Evolutionary conservation across 2,797 vertebrate genomes (phyloP).

Genomic region (Syndactyla subalaris): DNA sequence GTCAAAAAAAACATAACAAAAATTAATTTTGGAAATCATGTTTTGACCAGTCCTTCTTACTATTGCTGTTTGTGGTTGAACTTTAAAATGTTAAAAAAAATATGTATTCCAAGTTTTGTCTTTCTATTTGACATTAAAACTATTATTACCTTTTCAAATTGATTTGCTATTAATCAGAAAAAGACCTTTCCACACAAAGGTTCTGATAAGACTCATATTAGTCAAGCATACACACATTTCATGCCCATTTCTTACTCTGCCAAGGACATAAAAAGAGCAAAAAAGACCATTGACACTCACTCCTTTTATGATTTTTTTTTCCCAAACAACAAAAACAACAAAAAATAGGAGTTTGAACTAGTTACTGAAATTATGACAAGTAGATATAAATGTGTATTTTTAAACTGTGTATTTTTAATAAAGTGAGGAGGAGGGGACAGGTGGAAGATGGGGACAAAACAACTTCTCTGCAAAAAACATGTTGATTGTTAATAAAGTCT

Average conservation of each 20-base stretch:
- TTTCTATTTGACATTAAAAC: slow-evolving; percentile 52
- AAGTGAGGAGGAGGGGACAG: rapidly evolving
- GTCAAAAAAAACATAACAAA: not conserved
- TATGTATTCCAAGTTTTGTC: not conserved
- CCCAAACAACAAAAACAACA: not conserved
- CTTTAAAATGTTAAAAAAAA: slow-evolving; percentile 14
- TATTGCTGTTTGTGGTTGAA: slow-evolving; percentile 12
- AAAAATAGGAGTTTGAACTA: not conserved
- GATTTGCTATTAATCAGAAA: slow-evolving; percentile 63
- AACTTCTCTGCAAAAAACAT: not conserved
- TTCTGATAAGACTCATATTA: slow-evolving; percentile 26
- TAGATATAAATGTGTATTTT: not conserved
- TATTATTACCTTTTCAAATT: slow-evolving; percentile 62
- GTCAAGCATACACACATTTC: slow-evolving; percentile 11
- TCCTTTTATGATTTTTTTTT: not conserved
- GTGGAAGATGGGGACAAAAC: rapidly evolving
- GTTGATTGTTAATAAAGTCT: not conserved
- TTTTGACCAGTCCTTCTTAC: not conserved
- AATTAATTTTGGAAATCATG: not conserved
- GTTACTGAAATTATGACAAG: not conserved
- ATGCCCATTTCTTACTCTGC: not conserved
- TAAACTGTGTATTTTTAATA: not conserved
- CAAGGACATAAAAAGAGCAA: not conserved
- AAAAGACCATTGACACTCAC: not conserved
- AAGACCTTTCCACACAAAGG: slow-evolving; percentile 50